Evolutionary conservation across 2,888 invertebrate genomes (phyloP).

Genomic region (Cephus pulcher): DNA sequence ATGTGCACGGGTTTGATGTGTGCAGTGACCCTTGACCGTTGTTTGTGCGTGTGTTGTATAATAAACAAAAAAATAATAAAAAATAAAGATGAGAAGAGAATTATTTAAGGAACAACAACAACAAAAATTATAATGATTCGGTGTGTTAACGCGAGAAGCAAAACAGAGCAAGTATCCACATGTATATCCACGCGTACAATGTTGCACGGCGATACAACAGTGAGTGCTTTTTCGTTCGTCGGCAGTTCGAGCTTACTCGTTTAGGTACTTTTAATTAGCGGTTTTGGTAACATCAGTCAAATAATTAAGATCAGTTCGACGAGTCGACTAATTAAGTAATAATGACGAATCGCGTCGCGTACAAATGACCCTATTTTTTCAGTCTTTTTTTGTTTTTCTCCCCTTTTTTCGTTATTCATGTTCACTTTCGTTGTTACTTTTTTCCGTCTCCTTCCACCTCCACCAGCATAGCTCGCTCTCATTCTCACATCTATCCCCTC

Average conservation of each 20-base stretch:
- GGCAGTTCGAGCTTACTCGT: slow-evolving; percentile 56
- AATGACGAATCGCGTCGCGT: slow-evolving; percentile 28
- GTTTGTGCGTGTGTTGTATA: slow-evolving; percentile 29
- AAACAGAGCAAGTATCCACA: slow-evolving; percentile 23
- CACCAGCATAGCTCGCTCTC: background rate
- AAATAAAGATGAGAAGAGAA: slow-evolving; percentile 27
- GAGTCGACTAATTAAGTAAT: slow-evolving; percentile 47
- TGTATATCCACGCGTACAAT: background rate
- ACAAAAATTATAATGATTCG: background rate
- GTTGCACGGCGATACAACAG: slow-evolving; percentile 10
- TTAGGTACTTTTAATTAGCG: slow-evolving; percentile 62
- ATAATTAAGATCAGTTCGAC: slow-evolving; percentile 57
- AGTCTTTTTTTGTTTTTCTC: background rate
- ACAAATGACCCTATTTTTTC: background rate
- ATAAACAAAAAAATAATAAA: background rate
- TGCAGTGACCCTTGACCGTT: slow-evolving; percentile 37
- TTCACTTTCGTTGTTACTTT: background rate
- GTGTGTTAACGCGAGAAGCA: slow-evolving; percentile 34
- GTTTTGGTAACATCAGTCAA: slow-evolving; percentile 67
- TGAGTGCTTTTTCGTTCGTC: slow-evolving; percentile 19
- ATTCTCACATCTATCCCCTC: background rate
- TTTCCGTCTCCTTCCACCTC: background rate
- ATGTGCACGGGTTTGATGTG: slow-evolving; percentile 17
- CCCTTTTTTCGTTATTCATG: background rate
- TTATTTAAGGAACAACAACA: background rate